phyloP scores from a whole-genome alignment of 30 jellyfish, hydroid and myxozoan species.

The Nemopilema nomurai region DNA sequence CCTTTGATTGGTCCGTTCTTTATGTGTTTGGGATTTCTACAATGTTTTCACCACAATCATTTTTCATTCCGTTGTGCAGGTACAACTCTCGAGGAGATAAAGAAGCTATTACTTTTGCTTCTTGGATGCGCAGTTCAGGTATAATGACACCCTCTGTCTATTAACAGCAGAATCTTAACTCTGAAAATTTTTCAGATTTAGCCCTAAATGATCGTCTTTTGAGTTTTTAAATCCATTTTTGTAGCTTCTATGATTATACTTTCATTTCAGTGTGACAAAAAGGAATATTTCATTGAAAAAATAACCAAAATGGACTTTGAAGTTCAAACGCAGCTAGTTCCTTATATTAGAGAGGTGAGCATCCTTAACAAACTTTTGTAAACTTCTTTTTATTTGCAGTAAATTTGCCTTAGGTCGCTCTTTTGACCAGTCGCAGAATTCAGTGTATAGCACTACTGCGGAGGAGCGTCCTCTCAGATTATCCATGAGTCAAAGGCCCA shows the following conservation, averaged over 20 bases:
- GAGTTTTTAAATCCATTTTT: not conserved
- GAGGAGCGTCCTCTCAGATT: no score
- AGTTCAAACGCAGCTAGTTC: slow-evolving; percentile 83
- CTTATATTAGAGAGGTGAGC: slow-evolving; percentile 87
- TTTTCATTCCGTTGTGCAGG: slow-evolving; percentile 35
- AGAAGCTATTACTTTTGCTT: slow-evolving; percentile 70
- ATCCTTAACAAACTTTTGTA: not conserved
- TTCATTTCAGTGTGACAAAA: slow-evolving; percentile 76
- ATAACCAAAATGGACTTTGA: slow-evolving; percentile 78
- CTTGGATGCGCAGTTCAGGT: slow-evolving; percentile 99
- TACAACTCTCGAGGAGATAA: slow-evolving; percentile 58
- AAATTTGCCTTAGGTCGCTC: not conserved
- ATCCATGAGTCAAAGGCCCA: no score
- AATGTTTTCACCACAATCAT: not conserved
- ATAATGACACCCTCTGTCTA: not conserved
- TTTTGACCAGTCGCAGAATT: no score
- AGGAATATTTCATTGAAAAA: slow-evolving; percentile 87
- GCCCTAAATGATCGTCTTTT: not conserved
- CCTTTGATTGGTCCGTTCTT: no score
- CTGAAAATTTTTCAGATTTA: no score
- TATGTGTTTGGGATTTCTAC: not conserved
- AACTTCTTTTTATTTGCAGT: not conserved
- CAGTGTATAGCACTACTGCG: no score
- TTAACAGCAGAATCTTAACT: no score
- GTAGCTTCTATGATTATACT: not conserved